Percentiles rank a stretch among this genome's conserved stretches.
Evolutionary conservation across 2,888 invertebrate species (phyloP).

Genomic region (Lasioglossum lativentre): DNA sequence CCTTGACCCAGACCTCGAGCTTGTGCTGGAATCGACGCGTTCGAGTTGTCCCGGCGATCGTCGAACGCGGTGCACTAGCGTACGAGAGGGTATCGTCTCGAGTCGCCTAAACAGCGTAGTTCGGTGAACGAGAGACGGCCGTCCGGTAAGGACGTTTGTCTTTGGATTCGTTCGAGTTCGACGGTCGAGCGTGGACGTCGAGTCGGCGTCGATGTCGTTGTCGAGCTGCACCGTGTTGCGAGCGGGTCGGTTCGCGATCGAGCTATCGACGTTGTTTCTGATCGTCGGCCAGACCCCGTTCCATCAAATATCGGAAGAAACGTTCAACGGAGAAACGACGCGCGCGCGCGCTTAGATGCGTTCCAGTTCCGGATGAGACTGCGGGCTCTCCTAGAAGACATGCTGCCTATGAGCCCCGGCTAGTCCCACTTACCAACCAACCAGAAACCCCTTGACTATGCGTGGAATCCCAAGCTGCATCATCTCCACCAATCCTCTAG

Average conservation of each 20-base stretch:
- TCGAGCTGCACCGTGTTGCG: background rate
- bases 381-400: constrained; percentile 83
- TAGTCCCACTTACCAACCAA: constrained; percentile 85
- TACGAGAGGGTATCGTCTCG: background rate
- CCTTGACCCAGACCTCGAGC: constrained; percentile 29
- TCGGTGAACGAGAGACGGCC: background rate
- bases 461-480: constrained; percentile 81
- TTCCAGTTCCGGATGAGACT: constrained; percentile 82
- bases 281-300: background rate
- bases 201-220: background rate
- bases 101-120: no score
- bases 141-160: background rate
- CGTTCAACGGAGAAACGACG: background rate
- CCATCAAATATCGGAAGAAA: constrained; percentile 14
- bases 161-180: background rate
- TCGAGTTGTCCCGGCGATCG: constrained; percentile 3
- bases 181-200: background rate
- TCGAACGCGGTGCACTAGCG: background rate
- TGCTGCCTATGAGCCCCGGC: constrained; percentile 84
- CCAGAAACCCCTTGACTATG: constrained; percentile 82
- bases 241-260: background rate
- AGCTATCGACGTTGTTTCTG: constrained; percentile 4
- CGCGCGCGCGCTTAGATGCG: constrained; percentile 72
- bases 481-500: constrained; percentile 79
- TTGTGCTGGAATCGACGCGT: background rate